Conservation (phyloP, 1,140 invertebrate genomes). For the Lamellibrachia luymesi region DNA sequence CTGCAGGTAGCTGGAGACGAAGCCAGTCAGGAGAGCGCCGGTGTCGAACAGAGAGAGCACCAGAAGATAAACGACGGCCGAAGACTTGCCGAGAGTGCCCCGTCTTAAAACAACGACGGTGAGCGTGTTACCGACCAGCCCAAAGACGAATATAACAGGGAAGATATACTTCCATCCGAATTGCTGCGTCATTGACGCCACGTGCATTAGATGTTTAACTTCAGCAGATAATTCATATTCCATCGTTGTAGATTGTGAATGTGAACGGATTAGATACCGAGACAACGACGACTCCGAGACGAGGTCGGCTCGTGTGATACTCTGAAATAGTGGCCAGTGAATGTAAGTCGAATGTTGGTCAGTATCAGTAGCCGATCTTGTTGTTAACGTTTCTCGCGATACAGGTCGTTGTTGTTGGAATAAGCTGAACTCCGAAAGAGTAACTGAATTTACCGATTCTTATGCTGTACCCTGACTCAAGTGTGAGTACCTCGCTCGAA, state of each 20-base stretch:
- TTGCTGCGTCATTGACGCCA: background rate
- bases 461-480: background rate
- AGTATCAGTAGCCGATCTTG: no score
- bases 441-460: background rate
- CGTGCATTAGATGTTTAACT: background rate
- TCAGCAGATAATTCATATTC: no score
- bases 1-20: background rate
- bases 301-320: no score
- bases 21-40: background rate
- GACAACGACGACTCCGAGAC: no score
- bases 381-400: no score
- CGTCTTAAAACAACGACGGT: background rate
- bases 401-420: no score
- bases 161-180: background rate
- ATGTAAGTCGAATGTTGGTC: no score
- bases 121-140: background rate
- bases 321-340: no score
- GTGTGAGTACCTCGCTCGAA: no score
- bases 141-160: background rate
- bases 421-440: no score
- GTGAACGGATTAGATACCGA: no score
- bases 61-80: background rate
- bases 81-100: background rate
- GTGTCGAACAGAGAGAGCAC: background rate
- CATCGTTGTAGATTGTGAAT: no score